These are phyloP conservation scores for Pangasius krempfi DNA, from an alignment of 2,797 vertebrate species.

Conservation along the genomic window DNA sequence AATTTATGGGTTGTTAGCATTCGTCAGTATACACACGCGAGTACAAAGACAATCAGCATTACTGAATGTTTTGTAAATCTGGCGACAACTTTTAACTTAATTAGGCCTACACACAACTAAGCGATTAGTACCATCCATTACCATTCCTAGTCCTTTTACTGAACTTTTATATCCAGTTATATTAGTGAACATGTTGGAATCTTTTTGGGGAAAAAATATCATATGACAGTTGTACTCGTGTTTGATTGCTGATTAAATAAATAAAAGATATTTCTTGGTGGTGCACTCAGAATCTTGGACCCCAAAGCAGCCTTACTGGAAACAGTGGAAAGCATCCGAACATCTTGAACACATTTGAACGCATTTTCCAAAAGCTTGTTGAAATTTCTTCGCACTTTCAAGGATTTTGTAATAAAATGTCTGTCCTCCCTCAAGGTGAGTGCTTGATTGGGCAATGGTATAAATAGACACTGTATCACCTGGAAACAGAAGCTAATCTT, in stretches of 20 bases:
- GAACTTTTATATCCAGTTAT: background rate
- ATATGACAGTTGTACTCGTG: background rate
- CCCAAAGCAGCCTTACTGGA: background rate
- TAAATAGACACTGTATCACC: background rate
- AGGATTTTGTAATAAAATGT: background rate
- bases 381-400: background rate
- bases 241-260: background rate
- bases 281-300: background rate
- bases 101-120: background rate
- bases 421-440: background rate
- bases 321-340: background rate
- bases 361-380: background rate
- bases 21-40: background rate
- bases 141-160: background rate
- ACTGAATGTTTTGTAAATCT: background rate
- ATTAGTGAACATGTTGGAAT: background rate
- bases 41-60: background rate
- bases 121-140: background rate
- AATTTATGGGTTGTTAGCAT: background rate
- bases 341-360: background rate
- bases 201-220: background rate
- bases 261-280: background rate
- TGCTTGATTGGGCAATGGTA: background rate
- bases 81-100: background rate
- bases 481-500: conserved; percentile 17